Conservation (phyloP, 1,140 invertebrate species). For the Atta cephalotes region DNA sequence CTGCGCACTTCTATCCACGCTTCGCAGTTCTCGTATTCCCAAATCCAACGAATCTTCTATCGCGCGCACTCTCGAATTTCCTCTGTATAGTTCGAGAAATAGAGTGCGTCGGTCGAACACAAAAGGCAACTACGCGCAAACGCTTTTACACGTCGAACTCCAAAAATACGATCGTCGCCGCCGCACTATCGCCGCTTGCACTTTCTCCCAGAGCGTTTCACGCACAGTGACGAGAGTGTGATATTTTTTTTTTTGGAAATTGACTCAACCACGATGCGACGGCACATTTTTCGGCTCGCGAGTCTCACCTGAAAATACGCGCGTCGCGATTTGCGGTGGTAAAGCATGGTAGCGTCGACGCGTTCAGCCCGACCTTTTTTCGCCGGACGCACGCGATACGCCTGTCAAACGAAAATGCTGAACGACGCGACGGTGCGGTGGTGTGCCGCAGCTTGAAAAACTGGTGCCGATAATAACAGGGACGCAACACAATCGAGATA, state of each 20-base stretch:
- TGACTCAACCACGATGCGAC: slow-evolving; percentile 32
- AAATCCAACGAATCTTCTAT: slow-evolving; percentile 41
- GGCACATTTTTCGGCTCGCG: slow-evolving; percentile 25
- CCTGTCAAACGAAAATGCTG: slow-evolving; percentile 61
- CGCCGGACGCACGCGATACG: slow-evolving; percentile 55
- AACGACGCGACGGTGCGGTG: slow-evolving; percentile 50
- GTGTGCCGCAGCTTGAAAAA: slow-evolving; percentile 68
- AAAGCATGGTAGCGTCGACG: slow-evolving; percentile 49
- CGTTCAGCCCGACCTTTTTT: slow-evolving; percentile 49
- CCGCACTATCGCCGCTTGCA: background rate
- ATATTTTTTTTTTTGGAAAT: slow-evolving; percentile 37
- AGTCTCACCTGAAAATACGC: slow-evolving; percentile 31
- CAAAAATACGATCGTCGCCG: slow-evolving; percentile 23
- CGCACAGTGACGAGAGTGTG: background rate
- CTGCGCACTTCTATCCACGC: background rate
- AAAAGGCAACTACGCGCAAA: slow-evolving; percentile 40
- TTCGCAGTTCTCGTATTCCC: slow-evolving; percentile 31
- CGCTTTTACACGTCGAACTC: slow-evolving; percentile 28
- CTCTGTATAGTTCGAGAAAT: slow-evolving; percentile 6
- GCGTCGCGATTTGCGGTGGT: slow-evolving; percentile 49
- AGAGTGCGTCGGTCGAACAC: slow-evolving; percentile 21
- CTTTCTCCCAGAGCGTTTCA: background rate
- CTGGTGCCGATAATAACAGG: slow-evolving; percentile 71
- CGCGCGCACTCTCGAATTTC: slow-evolving; percentile 33
- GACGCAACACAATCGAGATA: slow-evolving; percentile 66